Conservation (phyloP, 2,113 vertebrate species). For the Otis tarda region DNA sequence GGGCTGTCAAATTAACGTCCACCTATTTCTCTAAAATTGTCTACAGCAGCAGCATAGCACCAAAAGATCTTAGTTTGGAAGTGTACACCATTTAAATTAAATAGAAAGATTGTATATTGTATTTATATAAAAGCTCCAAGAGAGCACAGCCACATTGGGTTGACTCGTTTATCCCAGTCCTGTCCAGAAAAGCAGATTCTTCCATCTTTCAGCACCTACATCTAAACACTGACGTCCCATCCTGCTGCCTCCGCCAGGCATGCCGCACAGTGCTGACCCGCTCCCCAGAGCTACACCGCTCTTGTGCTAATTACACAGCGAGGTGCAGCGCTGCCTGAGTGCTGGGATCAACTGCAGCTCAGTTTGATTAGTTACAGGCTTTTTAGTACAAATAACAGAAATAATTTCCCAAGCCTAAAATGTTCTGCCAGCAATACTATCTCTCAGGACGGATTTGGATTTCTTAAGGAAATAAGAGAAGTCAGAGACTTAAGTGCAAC, state of each 20-base stretch:
- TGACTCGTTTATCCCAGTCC: not conserved
- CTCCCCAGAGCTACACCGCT: rapidly evolving
- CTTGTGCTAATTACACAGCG: not conserved
- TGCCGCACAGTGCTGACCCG: rapidly evolving
- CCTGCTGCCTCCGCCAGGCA: rapidly evolving
- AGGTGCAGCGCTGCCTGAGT: not conserved
- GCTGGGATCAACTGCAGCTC: not conserved
- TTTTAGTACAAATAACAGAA: not conserved
- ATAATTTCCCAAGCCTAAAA: not conserved
- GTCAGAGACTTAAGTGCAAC: not conserved
- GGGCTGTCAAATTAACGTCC: not conserved
- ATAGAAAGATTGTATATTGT: not conserved
- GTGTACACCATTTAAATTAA: not conserved
- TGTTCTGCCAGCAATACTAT: not conserved
- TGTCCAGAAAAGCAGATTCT: not conserved
- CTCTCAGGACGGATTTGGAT: not conserved
- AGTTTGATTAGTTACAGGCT: not conserved
- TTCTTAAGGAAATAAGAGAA: not conserved
- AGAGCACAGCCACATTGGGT: not conserved
- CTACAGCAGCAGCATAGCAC: not conserved
- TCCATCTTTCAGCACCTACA: not conserved
- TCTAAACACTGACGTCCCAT: rapidly evolving
- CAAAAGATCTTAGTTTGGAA: not conserved
- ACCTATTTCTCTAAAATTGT: not conserved
- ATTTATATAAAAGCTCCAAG: not conserved